Evolutionary conservation across 1,140 invertebrate genomes (phyloP), one percentile per base, ranked within the genome.

Genomic region (Zaprionus inermis): DNA sequence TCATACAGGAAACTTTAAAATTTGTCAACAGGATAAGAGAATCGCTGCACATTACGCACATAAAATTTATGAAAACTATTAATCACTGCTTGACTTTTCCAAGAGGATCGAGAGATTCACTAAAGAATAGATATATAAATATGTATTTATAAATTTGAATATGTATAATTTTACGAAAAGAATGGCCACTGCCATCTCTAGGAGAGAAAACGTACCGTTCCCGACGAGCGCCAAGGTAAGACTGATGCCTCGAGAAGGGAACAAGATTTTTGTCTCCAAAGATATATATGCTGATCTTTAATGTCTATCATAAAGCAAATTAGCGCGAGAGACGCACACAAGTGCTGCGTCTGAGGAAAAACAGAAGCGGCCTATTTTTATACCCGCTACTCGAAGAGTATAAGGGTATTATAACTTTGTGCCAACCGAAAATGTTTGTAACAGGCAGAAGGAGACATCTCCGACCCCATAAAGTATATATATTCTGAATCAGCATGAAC

Each of bases 251-350:
- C 76, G 38, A 59, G 56, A 88, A 86, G 83, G 84, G 83, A 77
- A 65, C 63, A 32, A 32, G 58, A 79, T 76, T 76, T 81, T 52
- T 69, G 76, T 73, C 79, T 86, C 84, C 83, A 89, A 88, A 74
- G 71, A 63, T 55, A 85, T 57, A 81, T 71, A 71, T 67, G 76
- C 66, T 65, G 82, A 86, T 82, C 81, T 82, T 82, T 82, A 72
- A 88, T 76, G 80, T 68, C 73, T 81, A 88, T 88, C 82, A 86
- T 86, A 83, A 88, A 86, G 79, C 67, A 83, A 83, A 86, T 88
- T 82, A 86, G 76, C 72, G 69, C 69, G 79, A 88, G 83, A 83
- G 76, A 14, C 52, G 41, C 59, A 56, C 59, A 71, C 68, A 82
- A 77, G 72, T 82, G 83, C 59, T 73, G 75, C 54, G 22, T 52